Percentiles rank a stretch among this genome's conserved stretches.
Evolutionary conservation across 2,888 invertebrate species (phyloP).

Genomic region (Ellobium chinense): DNA sequence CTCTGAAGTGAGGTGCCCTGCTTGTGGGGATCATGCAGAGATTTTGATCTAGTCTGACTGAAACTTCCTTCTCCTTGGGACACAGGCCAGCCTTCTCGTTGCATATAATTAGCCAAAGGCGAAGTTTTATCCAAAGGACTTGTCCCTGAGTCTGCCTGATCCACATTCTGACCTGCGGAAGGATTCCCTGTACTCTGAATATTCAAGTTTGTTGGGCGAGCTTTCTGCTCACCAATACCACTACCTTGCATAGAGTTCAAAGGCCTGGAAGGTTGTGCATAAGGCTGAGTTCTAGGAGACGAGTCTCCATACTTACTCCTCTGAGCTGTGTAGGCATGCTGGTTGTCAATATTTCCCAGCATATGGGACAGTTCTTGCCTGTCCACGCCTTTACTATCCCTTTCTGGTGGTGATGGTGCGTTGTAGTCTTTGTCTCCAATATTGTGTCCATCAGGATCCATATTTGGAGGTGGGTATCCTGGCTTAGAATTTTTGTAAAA

Average conservation of each 20-base stretch:
- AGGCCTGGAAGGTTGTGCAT: neutral
- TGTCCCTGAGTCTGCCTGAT: slow-evolving; percentile 38
- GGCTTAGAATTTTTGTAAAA: slow-evolving; percentile 66
- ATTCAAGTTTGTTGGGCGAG: slow-evolving; percentile 47
- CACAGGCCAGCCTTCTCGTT: neutral
- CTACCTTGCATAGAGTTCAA: neutral
- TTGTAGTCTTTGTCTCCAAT: slow-evolving; percentile 84
- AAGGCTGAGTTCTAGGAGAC: neutral
- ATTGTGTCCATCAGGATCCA: slow-evolving; percentile 83
- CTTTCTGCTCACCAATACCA: neutral
- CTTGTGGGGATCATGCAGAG: slow-evolving; percentile 1
- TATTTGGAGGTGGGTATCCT: slow-evolving; percentile 77
- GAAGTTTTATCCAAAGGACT: slow-evolving; percentile 38
- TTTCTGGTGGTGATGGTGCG: slow-evolving; percentile 86
- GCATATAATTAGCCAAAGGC: neutral
- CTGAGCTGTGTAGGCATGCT: neutral
- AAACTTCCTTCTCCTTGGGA: neutral
- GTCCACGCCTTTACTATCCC: slow-evolving; percentile 79
- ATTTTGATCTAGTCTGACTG: neutral
- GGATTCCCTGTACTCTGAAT: slow-evolving; percentile 57
- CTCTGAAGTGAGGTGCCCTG: neutral
- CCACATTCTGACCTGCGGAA: slow-evolving; percentile 27
- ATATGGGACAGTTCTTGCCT: slow-evolving; percentile 58
- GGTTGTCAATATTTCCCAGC: slow-evolving; percentile 14
- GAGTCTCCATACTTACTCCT: neutral